Conservation (phyloP, 1,140 invertebrate species). For the Helicorthomorpha holstii region DNA sequence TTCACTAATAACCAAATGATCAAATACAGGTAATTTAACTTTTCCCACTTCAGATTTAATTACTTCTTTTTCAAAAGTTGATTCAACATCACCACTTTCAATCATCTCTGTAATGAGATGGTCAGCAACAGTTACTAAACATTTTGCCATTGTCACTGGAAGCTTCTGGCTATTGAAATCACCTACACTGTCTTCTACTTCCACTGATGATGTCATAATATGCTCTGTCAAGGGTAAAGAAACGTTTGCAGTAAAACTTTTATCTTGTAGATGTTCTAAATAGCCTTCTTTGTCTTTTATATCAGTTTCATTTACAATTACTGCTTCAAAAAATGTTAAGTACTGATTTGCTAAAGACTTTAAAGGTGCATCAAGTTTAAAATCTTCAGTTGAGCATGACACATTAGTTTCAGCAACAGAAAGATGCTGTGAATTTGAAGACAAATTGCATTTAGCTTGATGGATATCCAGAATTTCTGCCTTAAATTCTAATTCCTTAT, state of each 20-base stretch:
- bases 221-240: too few species aligned
- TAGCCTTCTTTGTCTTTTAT: too few species aligned
- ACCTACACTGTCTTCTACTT: neutral
- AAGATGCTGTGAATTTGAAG: constrained; percentile 15
- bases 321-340: too few species aligned
- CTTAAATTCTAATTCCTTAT: constrained; percentile 28
- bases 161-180: neutral
- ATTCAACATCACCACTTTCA: neutral
- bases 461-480: neutral
- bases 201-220: neutral
- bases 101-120: constrained; percentile 12
- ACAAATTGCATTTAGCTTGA: constrained; percentile 16
- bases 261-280: too few species aligned
- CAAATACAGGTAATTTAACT: constrained; percentile 17
- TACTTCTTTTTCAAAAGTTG: constrained; percentile 23
- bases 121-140: neutral
- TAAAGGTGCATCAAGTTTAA: too few species aligned
- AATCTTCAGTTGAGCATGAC: too few species aligned
- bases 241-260: too few species aligned
- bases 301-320: too few species aligned
- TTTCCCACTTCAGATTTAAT: constrained; percentile 26
- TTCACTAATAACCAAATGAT: constrained; percentile 5
- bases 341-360: too few species aligned
- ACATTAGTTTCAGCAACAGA: too few species aligned
- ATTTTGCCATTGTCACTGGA: neutral